phyloP scores from a whole-genome alignment of 2,888 invertebrate species.

The Volucella bombylans region DNA sequence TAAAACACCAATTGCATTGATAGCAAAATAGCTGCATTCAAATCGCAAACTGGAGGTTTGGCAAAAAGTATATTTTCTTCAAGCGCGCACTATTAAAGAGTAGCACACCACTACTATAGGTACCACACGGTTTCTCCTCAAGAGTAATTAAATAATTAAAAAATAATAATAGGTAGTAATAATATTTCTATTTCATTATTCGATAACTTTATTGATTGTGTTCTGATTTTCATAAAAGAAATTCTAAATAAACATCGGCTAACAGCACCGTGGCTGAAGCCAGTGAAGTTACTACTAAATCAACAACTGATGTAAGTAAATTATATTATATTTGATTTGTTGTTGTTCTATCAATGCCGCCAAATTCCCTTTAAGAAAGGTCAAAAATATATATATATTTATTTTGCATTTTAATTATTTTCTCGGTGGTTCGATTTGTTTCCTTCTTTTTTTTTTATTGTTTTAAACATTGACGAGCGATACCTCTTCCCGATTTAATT shows the following conservation, averaged over 20 bases:
- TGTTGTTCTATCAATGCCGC: constrained; percentile 66
- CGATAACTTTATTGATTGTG: constrained; percentile 48
- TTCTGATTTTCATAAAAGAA: constrained; percentile 63
- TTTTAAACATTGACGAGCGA: constrained; percentile 48
- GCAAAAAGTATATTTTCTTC: constrained; percentile 39
- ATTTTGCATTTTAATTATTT: constrained; percentile 47
- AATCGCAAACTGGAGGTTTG: constrained; percentile 59
- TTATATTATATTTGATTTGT: constrained; percentile 64
- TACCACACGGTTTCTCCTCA: constrained; percentile 38
- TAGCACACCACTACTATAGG: constrained; percentile 13
- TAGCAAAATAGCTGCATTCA: constrained; percentile 66
- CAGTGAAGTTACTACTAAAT: constrained; percentile 77
- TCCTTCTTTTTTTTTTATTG: constrained; percentile 20
- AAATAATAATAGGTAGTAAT: constrained; percentile 2
- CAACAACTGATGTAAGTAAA: constrained; percentile 80
- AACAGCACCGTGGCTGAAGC: constrained; percentile 79
- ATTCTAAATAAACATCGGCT: constrained; percentile 67
- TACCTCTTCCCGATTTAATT: constrained; percentile 21
- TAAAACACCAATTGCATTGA: constrained; percentile 62
- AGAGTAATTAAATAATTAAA: constrained; percentile 23
- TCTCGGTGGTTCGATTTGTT: constrained; percentile 15
- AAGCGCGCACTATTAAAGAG: constrained; percentile 38
- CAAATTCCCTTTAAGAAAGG: constrained; percentile 41
- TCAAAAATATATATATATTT: constrained; percentile 30
- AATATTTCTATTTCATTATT: constrained; percentile 41